Base-by-base conservation (phyloP, 92 coral and sea anemone species). In the Phenganax subtilis region DNA sequence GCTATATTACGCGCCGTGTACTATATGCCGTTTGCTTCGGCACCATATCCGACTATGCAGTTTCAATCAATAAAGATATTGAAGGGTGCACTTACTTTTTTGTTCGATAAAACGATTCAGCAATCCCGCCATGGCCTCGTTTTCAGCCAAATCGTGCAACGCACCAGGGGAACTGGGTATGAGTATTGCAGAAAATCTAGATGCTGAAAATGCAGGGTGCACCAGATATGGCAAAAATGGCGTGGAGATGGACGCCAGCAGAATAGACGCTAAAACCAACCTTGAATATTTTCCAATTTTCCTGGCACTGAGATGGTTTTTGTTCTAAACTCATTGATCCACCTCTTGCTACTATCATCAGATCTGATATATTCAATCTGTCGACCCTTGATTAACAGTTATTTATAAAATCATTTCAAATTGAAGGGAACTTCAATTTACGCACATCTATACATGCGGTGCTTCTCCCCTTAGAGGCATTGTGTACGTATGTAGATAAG, bases 161-260 rank as follows among this genome's bases (percentile, higher is more conserved):
- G 97, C 96, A 11, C 97, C 97, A 12, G 96, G 97, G 20, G 97
- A 87, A 89, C 96, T 91, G 51, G 97, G 97, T 12, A 93, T 90
- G 44, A 93, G 87, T 28, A 93, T 85, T 25, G 97, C 96, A 20
- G 93, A 89, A 74, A 88, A 93, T 77, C 97, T 85, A 37, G 91
- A 84, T 7, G 96, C 97, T 76, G 54, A 14, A 89, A 61, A 3
- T 17, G 10, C 2, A 65, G 14, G 10, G 10, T 65, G 44, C 2
- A 11, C 5, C 10, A 65, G 25, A 27, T 65, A 9, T 29, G 27
- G 51, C 51, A 7, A 17, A 71, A 71, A 12, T 44, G 8, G 12
- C 44, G 37, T 47, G 12, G 6, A 75, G 10, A 53, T 1, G 12
- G 3, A 12, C 0, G 7, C 52, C 8, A 3, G 52, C 53, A 9